Evolutionary conservation across 2,888 invertebrate genomes (phyloP), one percentile per base, ranked within the genome.

Genomic region (Sepiola atlantica): DNA sequence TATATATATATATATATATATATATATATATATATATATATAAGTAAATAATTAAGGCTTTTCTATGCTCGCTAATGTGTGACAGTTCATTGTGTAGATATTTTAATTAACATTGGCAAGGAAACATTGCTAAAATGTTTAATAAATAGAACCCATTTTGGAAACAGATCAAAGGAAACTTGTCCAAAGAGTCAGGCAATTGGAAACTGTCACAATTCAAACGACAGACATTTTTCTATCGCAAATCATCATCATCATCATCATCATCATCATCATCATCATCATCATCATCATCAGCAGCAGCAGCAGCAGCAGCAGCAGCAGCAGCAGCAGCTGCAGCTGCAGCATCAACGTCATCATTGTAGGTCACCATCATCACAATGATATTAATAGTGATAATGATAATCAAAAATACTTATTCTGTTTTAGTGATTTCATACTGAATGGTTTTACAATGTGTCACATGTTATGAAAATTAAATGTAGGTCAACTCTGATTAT

Each of bases 1-100:
- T 28, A 91, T n/a, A 91, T n/a, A 91, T n/a, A 91, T 91, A 91
- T 91, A 32, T 91, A 91, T 32, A 28, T 32, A 91, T 91, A 32
- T 91, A 91, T 91, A 32, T 91, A 20, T n/a, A 20, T 91, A 20
- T n/a, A 20, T 91, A 4, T n/a, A 1, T n/a, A 20, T 91, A 20
- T 91, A 20, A 0, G 32, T 91, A 20, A 1, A 4, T 77, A n/a
- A 28, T 24, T 3, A 10, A 28, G 77, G 24, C 24, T 77, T 24
- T n/a, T 24, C 10, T 4, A 24, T 24, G 24, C 24, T n/a, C 77
- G n/a, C 77, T n/a, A 77, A 28, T n/a, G 77, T n/a, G 24, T 77
- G 77, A 77, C 77, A 77, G 24, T n/a, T n/a, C 24, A 77, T n/a
- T 45, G 45, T 45, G 2, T 4, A 45, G 45, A 45, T 45, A 45